Evolutionary conservation across 1,140 invertebrate species (phyloP).

Genomic region (Lycorma delicatula): DNA sequence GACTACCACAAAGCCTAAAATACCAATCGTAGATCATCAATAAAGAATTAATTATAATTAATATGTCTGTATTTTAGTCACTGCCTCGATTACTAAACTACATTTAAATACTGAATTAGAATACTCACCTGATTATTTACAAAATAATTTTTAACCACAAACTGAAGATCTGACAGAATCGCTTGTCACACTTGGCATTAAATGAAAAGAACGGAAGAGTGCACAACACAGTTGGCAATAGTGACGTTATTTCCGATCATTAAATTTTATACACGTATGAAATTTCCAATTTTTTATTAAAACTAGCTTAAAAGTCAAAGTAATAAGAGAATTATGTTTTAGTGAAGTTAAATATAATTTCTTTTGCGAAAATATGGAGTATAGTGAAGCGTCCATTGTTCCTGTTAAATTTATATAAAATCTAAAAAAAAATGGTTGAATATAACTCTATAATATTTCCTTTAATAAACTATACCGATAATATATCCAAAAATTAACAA

Average conservation of each 20-base stretch:
- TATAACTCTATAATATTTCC: no score
- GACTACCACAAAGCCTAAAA: background rate
- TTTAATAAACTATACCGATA: no score
- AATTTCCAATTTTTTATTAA: no score
- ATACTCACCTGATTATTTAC: background rate
- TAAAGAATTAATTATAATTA: background rate
- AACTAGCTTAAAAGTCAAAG: no score
- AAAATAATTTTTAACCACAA: constrained; percentile 1
- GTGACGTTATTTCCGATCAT: background rate
- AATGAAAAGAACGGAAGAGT: background rate
- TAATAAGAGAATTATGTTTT: no score
- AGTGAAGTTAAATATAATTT: no score
- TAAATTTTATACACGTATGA: no score
- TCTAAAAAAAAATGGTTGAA: no score
- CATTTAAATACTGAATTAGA: background rate
- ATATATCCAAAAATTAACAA: no score
- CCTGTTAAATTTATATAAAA: no score
- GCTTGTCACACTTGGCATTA: constrained; percentile 1
- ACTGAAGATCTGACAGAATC: background rate
- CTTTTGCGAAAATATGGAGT: no score
- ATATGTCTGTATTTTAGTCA: background rate
- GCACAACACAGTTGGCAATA: constrained; percentile 1
- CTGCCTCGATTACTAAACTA: background rate
- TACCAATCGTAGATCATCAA: background rate
- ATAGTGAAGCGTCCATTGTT: no score